Conservation (phyloP, 2,113 vertebrate species). For the Urocitellus parryii region DNA sequence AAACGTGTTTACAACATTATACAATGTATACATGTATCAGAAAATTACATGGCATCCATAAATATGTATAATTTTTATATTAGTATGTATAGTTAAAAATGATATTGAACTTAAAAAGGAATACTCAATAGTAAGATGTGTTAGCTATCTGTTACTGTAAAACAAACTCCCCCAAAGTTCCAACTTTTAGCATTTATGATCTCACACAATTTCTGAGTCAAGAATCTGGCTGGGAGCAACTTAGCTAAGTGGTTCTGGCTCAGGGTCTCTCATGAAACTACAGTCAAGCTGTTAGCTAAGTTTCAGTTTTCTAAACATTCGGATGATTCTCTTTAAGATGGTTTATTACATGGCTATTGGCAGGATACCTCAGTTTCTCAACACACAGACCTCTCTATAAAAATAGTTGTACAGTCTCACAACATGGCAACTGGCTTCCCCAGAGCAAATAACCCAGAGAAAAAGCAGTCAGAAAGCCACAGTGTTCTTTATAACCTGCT, state of each 20-base stretch:
- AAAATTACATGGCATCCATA: neutral
- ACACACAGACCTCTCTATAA: neutral
- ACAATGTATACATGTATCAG: neutral
- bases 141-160: neutral
- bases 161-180: neutral
- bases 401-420: neutral
- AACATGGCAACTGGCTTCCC: neutral
- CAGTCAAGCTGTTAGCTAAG: neutral
- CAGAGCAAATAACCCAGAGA: conserved; percentile 22
- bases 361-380: neutral
- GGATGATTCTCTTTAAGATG: neutral
- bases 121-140: neutral
- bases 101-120: neutral
- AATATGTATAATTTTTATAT: neutral
- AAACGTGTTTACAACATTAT: neutral
- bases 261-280: neutral
- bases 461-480: conserved; percentile 29
- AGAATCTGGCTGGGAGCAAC: neutral
- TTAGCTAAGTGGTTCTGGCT: neutral
- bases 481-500: neutral
- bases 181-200: neutral
- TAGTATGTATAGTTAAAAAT: neutral
- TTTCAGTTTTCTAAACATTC: conserved; percentile 12
- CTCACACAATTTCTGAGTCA: neutral
- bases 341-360: neutral